Conservation (phyloP, 1,140 invertebrate genomes). For the Tetragnatha versicolor region DNA sequence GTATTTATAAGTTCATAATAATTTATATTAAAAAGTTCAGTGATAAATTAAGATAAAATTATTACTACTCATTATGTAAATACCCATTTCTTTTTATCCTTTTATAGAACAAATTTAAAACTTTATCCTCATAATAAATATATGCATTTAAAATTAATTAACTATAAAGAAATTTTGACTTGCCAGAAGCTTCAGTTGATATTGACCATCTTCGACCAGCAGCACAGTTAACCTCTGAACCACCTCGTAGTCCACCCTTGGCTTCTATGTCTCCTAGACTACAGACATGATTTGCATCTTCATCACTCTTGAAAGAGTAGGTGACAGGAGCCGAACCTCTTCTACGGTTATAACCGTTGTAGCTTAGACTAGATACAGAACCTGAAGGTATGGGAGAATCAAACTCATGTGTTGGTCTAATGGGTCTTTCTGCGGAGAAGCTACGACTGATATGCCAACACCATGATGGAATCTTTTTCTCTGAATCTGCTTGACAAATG, state of each 20-base stretch:
- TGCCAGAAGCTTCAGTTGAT: conserved; percentile 40
- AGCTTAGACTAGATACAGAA: conserved; percentile 11
- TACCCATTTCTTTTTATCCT: too few relatives aligned
- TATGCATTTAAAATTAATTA: background rate
- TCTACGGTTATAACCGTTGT: conserved; percentile 10
- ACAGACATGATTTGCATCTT: background rate
- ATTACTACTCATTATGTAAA: too few relatives aligned
- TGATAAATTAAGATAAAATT: too few relatives aligned
- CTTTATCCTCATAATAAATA: background rate
- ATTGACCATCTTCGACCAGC: conserved; percentile 44
- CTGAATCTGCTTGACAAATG: conserved; percentile 12
- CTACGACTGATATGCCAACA: conserved; percentile 56
- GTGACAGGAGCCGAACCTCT: conserved; percentile 54
- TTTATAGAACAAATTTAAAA: too few relatives aligned
- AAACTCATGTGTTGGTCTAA: conserved; percentile 37
- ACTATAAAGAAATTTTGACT: background rate
- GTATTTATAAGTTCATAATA: too few relatives aligned
- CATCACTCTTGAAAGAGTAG: conserved; percentile 1
- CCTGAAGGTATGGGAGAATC: conserved; percentile 41
- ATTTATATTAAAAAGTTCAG: too few relatives aligned
- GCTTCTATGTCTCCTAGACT: background rate
- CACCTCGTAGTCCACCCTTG: conserved; percentile 7
- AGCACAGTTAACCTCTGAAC: conserved; percentile 20
- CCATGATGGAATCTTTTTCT: conserved; percentile 43
- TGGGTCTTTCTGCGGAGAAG: conserved; percentile 43